Percentiles rank a stretch among this genome's conserved stretches.
phyloP scores from a whole-genome alignment of 2,888 invertebrate genomes.

The Monochamus alternatus region DNA sequence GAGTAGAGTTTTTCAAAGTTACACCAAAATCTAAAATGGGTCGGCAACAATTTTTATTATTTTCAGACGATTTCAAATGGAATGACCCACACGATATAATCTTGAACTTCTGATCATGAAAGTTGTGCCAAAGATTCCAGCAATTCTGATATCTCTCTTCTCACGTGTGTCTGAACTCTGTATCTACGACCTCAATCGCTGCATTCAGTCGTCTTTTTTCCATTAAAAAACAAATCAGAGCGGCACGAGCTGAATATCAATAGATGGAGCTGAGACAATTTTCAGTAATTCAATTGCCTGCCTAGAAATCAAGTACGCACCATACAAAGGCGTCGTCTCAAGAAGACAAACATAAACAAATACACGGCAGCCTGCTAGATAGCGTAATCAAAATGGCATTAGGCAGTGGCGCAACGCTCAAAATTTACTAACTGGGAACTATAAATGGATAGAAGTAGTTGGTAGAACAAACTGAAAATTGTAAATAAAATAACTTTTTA shows the following conservation, averaged over 20 bases:
- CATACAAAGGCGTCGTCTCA: constrained; percentile 23
- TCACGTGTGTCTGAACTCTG: not conserved
- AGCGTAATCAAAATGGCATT: constrained; percentile 26
- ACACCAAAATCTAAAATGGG: too few relatives aligned
- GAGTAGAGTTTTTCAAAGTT: too few relatives aligned
- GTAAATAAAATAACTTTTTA: too few relatives aligned
- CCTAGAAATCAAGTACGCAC: constrained; percentile 22
- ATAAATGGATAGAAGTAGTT: too few relatives aligned
- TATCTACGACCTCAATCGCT: not conserved
- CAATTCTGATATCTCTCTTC: too few relatives aligned
- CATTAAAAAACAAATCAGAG: constrained; percentile 27
- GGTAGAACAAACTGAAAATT: too few relatives aligned
- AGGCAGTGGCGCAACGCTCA: constrained; percentile 1
- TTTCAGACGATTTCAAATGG: too few relatives aligned
- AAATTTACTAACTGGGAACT: too few relatives aligned
- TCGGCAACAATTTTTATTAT: too few relatives aligned
- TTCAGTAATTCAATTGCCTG: constrained; percentile 43
- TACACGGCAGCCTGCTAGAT: constrained; percentile 4
- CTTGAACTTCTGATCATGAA: too few relatives aligned
- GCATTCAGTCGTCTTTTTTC: not conserved
- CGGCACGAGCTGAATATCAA: constrained; percentile 43
- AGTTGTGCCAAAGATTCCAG: too few relatives aligned
- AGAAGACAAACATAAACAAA: constrained; percentile 32
- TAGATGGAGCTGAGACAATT: constrained; percentile 41
- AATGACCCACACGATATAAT: too few relatives aligned